phyloP scores from a whole-genome alignment of 2,113 vertebrate genomes.

The Thunnus thynnus region DNA sequence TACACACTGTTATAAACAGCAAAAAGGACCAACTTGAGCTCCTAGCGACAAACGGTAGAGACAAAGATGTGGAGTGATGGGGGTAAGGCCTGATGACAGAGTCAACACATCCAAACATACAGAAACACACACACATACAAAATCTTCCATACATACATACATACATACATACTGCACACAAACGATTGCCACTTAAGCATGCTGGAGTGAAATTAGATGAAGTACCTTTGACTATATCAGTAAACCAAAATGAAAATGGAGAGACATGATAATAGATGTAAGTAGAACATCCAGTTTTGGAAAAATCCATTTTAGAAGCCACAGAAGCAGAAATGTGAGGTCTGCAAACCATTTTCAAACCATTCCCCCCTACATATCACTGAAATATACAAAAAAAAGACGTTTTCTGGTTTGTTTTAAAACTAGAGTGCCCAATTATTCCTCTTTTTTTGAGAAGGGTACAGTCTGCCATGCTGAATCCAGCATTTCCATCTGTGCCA shows the following conservation, averaged over 20 bases:
- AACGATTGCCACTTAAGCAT: slow-evolving; percentile 61
- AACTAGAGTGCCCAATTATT: slow-evolving; percentile 30
- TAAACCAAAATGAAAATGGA: slow-evolving; percentile 61
- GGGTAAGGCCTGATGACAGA: slow-evolving; percentile 74
- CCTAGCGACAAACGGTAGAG: slow-evolving; percentile 89
- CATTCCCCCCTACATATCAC: not conserved
- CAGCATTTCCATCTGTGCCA: slow-evolving; percentile 46
- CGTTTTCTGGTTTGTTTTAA: slow-evolving; percentile 23
- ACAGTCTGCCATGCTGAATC: slow-evolving; percentile 31
- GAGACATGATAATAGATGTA: slow-evolving; percentile 26
- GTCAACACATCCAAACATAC: slow-evolving; percentile 40
- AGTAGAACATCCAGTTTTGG: not conserved
- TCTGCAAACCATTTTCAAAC: slow-evolving; percentile 67
- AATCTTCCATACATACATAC: slow-evolving; percentile 28
- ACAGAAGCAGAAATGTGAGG: slow-evolving; percentile 11
- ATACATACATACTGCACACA: slow-evolving; percentile 44
- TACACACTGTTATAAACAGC: slow-evolving; percentile 99
- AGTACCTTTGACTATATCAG: slow-evolving; percentile 79
- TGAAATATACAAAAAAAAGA: not conserved
- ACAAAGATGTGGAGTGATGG: slow-evolving; percentile 84
- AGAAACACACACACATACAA: slow-evolving; percentile 45
- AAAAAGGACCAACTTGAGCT: slow-evolving; percentile 91
- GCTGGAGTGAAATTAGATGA: slow-evolving; percentile 64
- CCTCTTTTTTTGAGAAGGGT: not conserved
- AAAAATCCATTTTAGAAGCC: slow-evolving; percentile 21